Evolutionary conservation across 37 sponge, comb jelly and placozoan genomes (phyloP), one percentile per base, ranked within the genome.

Genomic region (Agelas oroides): DNA sequence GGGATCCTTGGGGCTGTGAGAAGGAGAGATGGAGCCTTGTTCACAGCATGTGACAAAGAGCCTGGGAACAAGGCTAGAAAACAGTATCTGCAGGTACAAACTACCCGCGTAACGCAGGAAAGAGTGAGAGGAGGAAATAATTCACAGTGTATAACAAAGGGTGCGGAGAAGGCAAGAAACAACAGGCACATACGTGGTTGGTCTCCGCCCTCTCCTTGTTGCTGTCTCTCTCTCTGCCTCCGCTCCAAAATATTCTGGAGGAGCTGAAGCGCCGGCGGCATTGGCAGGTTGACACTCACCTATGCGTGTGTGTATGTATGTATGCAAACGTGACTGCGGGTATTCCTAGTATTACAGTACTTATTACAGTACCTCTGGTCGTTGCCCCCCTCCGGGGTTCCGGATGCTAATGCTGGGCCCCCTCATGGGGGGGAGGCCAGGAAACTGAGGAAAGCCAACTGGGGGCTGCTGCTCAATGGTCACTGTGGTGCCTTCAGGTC

Each of bases 211-310:
- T 59, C 65, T 1, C 53, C 73, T 32, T 52, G 35, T 8, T 53
- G 39, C 46, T 53, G 59, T 6, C 56, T 14, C 25, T 79, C 73
- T 1, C 65, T 52, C 24, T 72, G 62, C 55, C 61, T 27, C 13
- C 73, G 60, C 27, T 53, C 27, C 65, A 87, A 59, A 56, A 87
- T 6, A 16, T 23, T 37, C 38, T 62, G 81, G 21, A 80, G 81
- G 56, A 80, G 28, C 40, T 85, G 86, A 31, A 85, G 56, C 0
- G 86, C 78, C 1, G 86, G 86, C 5, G 86, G 78, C 70, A 85
- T 55, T 0, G 86, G 86, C 55, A 85, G 69, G 38, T 85, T 77
- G 27, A 84, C 64, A 24, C 28, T 84, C 66, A 84, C 61, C 84
- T 84, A 70, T 13, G 20, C 8, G 46, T 46, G 46, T 46, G 46